Base-by-base conservation (phyloP, 2,113 vertebrate species). In the Tauraco erythrolophus region DNA sequence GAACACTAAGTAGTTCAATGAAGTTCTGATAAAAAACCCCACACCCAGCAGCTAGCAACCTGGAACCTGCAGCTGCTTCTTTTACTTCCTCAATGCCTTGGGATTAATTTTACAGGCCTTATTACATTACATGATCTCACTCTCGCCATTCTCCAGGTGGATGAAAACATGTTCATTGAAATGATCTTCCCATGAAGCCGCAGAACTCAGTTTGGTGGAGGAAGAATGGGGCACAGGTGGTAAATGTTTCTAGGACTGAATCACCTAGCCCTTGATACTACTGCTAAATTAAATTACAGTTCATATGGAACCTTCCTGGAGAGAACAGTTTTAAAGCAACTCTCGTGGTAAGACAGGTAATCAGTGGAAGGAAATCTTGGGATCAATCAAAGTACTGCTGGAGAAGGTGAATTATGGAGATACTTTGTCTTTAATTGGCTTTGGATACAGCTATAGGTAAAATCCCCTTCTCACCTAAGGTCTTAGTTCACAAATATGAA, bases 51-150 rank as follows among this genome's bases (percentile, higher is more conserved):
- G 77, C 70, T 61, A 83, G 6, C 87, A 95, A 97, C 95, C 93
- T 97, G 94, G 87, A 96, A 96, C n/a, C 10, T 91, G 68, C 96
- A 97, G 95, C 97, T 96, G 96, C 93, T 97, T 78, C 92, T 94
- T 96, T 87, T 83, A 84, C 74, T 95, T 97, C 83, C 90, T 88
- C 94, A 50, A n/a, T 71, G 56, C 94, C 88, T 91, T 81, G 72
- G n/a, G 92, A 91, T 91, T 96, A 86, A 95, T 96, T 97, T 97
- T 94, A 92, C 92, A 95, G 84, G 91, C 71, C 88, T 97, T 96
- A 93, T 97, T 87, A 50, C 65, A 80, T 71, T 53, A 89, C 86
- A 76, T 95, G 77, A 96, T 62, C 87, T 57, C 79, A 96, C 57
- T 27, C 92, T 95, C 89, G 82, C 33, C 6, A 2, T 86, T 75